Conservation (phyloP, 2,113 vertebrate species). For the Loxodonta africana region DNA sequence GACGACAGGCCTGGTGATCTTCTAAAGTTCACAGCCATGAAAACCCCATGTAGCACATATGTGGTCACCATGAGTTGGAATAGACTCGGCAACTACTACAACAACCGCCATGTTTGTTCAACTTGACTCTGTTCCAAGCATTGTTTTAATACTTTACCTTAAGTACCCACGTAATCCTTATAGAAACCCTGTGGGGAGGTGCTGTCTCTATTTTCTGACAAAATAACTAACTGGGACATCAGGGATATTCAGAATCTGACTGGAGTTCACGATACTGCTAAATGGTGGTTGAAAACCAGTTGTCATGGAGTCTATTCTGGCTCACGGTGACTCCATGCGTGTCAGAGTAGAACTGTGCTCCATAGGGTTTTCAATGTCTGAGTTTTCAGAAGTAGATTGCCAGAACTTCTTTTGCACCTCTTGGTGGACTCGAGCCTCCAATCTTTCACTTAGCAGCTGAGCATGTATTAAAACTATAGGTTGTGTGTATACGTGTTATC, state of each 20-base stretch:
- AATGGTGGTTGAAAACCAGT: background rate
- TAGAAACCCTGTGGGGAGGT: background rate
- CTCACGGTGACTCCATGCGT: background rate
- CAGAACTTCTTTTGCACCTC: background rate
- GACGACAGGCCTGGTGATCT: background rate
- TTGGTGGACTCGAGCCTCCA: background rate
- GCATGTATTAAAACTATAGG: background rate
- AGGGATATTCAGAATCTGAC: background rate
- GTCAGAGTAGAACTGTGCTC: background rate
- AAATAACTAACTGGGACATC: background rate
- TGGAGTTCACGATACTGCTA: background rate
- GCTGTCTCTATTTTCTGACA: background rate
- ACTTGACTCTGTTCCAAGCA: background rate
- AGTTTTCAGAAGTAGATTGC: background rate
- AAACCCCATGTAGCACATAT: background rate
- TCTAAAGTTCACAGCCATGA: background rate
- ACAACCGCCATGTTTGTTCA: background rate
- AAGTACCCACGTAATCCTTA: background rate
- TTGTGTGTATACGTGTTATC: background rate
- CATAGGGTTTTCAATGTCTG: background rate
- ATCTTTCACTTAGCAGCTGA: background rate
- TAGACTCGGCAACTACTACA: background rate
- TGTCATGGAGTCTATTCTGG: background rate
- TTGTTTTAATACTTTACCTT: background rate
- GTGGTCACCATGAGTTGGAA: background rate